Evolutionary conservation across 1,140 invertebrate species (phyloP).

Genomic region (Parasteatoda tepidariorum): DNA sequence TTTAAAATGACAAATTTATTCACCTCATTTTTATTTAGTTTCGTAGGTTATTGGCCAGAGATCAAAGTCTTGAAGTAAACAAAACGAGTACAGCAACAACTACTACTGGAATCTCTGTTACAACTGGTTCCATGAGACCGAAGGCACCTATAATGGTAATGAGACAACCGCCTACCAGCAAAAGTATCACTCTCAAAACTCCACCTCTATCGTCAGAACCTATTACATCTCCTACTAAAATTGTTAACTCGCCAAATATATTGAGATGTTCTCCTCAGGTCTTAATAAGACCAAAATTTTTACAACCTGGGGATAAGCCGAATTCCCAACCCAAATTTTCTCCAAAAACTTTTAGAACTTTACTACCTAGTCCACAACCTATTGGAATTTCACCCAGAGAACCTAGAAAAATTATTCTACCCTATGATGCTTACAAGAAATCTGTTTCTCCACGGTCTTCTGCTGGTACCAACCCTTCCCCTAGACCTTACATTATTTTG

Average conservation of each 20-base stretch:
- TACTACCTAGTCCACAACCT: not conserved
- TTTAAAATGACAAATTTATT: not conserved
- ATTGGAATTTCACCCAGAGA: not conserved
- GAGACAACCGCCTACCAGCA: not conserved
- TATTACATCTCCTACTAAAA: not conserved
- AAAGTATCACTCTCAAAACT: not conserved
- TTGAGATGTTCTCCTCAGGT: slow-evolving; percentile 14
- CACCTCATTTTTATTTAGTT: not conserved
- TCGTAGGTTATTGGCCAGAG: slow-evolving; percentile 10
- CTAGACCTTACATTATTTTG: slow-evolving; percentile 20
- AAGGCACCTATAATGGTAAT: not conserved
- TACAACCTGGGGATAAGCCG: not conserved
- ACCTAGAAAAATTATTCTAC: not conserved
- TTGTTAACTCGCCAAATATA: not conserved
- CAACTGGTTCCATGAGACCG: not conserved
- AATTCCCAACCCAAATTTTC: not conserved
- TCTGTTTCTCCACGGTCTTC: not conserved
- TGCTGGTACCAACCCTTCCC: not conserved
- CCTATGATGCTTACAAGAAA: not conserved
- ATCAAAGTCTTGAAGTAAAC: not conserved
- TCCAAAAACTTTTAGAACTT: not conserved
- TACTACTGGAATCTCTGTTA: not conserved
- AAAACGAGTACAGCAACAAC: not conserved
- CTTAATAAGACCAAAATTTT: not conserved
- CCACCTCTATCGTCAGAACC: not conserved